Base-by-base conservation (phyloP, 2,113 vertebrate genomes). In the Ptilorrhoa leucosticta region DNA sequence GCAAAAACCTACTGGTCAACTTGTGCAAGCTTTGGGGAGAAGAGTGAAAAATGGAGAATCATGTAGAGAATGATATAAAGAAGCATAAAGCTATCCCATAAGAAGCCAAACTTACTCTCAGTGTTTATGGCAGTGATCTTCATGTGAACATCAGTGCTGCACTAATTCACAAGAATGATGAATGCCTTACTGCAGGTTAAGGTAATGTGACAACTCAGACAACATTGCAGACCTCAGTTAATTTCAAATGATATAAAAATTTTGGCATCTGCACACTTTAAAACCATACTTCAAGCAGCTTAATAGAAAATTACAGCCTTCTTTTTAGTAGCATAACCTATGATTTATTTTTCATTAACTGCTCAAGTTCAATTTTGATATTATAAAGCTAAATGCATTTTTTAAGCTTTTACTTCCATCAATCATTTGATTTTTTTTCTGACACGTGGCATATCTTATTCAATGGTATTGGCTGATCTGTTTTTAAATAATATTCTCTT, bases 401-500 rank as follows among this genome's bases (percentile, higher is more conserved):
- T 88, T 79, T 40, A 69, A 73, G 57, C 47, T 78, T 89, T 65
- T 53, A 28, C 45, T 86, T 93, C 58, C 68, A 83, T 92, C 73
- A 90, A 27, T 88, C 54, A 78, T 79, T 88, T 73, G 58, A 75
- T 90, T 91, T 83, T 56, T 82, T 83, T 88, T 63, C 58, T 84
- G 61, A 76, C 64, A 90, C 8, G 0, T 88, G 53, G 44, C 81
- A 82, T 80, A 39, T 45, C 57, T 87, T 75, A 82, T 84, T 96
- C 90, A 92, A 77, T 82, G 57, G 44, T 47, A 88, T 89, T 90
- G 84, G 76, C 54, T 93, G 61, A 35, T 85, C n/a, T 83, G 47
- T 83, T 95, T 96, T 92, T 78, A 95, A 94, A 78, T 88, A 94
- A 64, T 53, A 65, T 82, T 92, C 77, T 93, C 87, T 97, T 97